phyloP scores from a whole-genome alignment of 1,140 invertebrate species.

The Ceratina calcarata region DNA sequence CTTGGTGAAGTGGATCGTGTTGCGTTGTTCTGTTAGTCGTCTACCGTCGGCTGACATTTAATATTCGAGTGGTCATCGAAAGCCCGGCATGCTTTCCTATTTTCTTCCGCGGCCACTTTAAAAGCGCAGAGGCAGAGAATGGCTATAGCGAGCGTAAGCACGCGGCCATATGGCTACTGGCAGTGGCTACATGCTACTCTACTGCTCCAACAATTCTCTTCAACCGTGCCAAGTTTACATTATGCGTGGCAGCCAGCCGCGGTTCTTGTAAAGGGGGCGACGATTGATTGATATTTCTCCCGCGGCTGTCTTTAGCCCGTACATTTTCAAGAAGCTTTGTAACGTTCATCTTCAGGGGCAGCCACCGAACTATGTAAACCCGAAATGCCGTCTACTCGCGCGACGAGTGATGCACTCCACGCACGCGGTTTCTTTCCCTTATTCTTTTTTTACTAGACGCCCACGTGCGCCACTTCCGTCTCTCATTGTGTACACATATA shows the following conservation, averaged over 20 bases:
- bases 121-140: constrained; percentile 48
- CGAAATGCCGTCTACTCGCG: constrained; percentile 21
- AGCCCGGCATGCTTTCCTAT: constrained; percentile 55
- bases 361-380: constrained; percentile 4
- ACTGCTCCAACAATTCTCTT: constrained; percentile 63
- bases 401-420: constrained; percentile 67
- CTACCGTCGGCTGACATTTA: constrained; percentile 49
- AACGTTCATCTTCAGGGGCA: background rate
- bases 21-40: constrained; percentile 42
- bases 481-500: background rate
- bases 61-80: constrained; percentile 58
- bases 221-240: too few relatives aligned
- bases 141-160: constrained; percentile 19
- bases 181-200: constrained; percentile 16
- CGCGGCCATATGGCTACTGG: constrained; percentile 61
- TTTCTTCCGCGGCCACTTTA: constrained; percentile 59
- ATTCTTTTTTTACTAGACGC: constrained; percentile 20
- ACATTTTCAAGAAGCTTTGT: constrained; percentile 43
- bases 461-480: constrained; percentile 22
- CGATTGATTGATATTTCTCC: constrained; percentile 69
- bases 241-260: constrained; percentile 42
- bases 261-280: constrained; percentile 58
- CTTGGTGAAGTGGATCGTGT: too few relatives aligned
- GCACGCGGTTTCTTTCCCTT: constrained; percentile 11
- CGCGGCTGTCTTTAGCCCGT: constrained; percentile 49